phyloP scores from a whole-genome alignment of 2,113 vertebrate genomes.

The Ovis canadensis region DNA sequence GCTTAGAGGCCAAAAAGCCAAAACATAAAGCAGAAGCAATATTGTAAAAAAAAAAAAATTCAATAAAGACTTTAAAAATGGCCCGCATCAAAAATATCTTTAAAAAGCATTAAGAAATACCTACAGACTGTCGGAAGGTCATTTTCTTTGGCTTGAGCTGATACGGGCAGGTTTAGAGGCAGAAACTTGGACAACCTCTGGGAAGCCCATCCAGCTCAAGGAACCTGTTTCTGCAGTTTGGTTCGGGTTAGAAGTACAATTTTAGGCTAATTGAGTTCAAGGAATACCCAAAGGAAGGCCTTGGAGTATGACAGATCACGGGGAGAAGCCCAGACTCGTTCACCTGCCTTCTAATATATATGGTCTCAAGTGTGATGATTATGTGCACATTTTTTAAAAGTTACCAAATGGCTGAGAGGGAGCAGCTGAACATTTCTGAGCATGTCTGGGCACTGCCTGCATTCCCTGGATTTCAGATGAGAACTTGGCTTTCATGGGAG shows the following conservation, averaged over 20 bases:
- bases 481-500: not conserved
- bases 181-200: not conserved
- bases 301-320: not conserved
- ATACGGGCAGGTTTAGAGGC: not conserved
- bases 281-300: not conserved
- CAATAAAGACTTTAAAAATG: not conserved
- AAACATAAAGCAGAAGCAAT: not conserved
- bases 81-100: not conserved
- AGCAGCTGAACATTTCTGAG: not conserved
- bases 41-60: not conserved
- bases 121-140: too few relatives aligned
- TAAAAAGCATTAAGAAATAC: not conserved
- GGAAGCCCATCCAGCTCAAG: not conserved
- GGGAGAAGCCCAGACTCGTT: not conserved
- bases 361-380: not conserved
- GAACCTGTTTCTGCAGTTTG: not conserved
- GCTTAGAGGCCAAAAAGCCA: not conserved
- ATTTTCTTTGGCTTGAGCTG: not conserved
- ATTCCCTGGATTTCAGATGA: not conserved
- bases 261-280: conserved; percentile 11
- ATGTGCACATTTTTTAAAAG: not conserved
- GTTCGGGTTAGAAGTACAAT: not conserved
- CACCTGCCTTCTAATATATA: not conserved
- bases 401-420: not conserved
- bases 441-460: not conserved